phyloP scores from a whole-genome alignment of 2,113 vertebrate species.

The Platichthys flesus region DNA sequence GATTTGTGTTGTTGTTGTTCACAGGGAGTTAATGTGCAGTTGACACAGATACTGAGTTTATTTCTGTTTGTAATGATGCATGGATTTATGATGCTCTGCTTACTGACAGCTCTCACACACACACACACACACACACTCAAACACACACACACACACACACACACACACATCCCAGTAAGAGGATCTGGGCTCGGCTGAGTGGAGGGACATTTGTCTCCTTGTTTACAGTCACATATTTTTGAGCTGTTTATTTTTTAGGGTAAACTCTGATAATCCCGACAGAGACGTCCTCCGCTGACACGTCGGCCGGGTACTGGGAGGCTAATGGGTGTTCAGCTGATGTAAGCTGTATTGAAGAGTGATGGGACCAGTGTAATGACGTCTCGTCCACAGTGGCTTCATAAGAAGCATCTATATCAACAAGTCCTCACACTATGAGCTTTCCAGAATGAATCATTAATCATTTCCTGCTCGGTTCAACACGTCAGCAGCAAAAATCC shows the following conservation, averaged over 20 bases:
- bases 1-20: neutral
- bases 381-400: neutral
- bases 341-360: slow-evolving; percentile 17
- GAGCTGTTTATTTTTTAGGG: slow-evolving; percentile 20
- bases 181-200: slow-evolving; percentile 28
- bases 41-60: neutral
- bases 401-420: neutral
- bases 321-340: slow-evolving; percentile 16
- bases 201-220: slow-evolving; percentile 27
- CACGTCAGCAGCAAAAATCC: no score
- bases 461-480: neutral
- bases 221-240: slow-evolving; percentile 34
- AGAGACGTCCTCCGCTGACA: slow-evolving; percentile 23
- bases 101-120: slow-evolving; percentile 2
- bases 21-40: neutral
- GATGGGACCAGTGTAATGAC: slow-evolving; percentile 21
- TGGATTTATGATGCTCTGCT: neutral
- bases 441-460: neutral
- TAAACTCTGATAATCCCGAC: slow-evolving; percentile 40
- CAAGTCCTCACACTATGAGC: neutral
- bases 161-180: slow-evolving; percentile 29
- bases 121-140: slow-evolving; percentile 9
- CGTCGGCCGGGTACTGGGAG: neutral
- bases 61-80: neutral
- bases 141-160: slow-evolving; percentile 2